These are phyloP conservation scores for Apostichopus leukothele DNA, from an alignment of 53 echinoderm and acorn worm species.

Conservation along the genomic window DNA sequence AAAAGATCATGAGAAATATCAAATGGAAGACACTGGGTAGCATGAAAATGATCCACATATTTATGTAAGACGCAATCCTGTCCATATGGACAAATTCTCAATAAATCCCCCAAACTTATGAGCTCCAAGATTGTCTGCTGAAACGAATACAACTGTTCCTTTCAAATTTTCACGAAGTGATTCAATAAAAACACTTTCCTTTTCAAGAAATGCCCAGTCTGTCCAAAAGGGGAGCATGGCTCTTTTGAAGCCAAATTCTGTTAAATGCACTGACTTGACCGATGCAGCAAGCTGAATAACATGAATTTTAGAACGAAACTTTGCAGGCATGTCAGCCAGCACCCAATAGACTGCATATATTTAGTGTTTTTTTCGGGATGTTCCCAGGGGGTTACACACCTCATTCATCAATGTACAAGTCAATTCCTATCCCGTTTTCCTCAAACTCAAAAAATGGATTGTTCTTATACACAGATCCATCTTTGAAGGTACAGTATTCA, in stretches of 20 bases:
- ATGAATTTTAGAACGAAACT: too few relatives aligned
- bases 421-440: background rate
- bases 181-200: background rate
- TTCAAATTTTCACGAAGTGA: too few relatives aligned
- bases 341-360: conserved; percentile 18
- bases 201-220: background rate
- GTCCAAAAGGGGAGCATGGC: background rate
- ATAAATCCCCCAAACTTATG: too few relatives aligned
- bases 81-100: background rate
- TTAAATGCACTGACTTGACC: background rate
- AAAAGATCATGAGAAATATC: conserved; percentile 48
- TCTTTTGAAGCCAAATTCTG: background rate
- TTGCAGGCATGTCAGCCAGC: background rate
- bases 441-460: background rate
- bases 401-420: conserved; percentile 20
- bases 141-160: too few relatives aligned
- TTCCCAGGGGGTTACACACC: conserved; percentile 11
- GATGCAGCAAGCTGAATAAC: background rate
- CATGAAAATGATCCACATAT: conserved; percentile 30
- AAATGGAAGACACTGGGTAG: conserved; percentile 31
- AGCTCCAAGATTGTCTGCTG: too few relatives aligned
- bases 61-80: conserved; percentile 6
- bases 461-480: background rate
- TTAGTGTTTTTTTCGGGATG: conserved; percentile 6
- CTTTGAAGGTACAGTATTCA: background rate